Conservation (phyloP, 2,113 vertebrate species). For the Azemiops feae region DNA sequence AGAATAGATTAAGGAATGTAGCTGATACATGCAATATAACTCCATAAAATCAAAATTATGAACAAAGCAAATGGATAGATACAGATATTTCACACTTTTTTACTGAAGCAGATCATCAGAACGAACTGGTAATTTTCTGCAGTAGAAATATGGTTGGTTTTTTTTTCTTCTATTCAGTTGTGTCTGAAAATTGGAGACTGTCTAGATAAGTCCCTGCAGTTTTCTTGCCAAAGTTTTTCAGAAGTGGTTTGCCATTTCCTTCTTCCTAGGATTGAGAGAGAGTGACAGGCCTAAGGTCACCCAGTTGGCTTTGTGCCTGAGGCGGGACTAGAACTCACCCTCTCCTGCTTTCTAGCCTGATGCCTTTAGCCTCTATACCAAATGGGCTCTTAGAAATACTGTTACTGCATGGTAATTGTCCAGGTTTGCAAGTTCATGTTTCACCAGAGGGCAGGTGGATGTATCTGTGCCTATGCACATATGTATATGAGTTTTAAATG, state of each 20-base stretch:
- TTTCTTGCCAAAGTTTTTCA: not conserved
- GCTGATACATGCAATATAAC: not conserved
- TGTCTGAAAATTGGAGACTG: not conserved
- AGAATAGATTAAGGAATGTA: not conserved
- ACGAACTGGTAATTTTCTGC: not conserved
- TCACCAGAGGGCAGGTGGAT: too few species aligned
- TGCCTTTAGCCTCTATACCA: too few species aligned
- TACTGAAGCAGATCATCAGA: not conserved
- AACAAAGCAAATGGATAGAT: not conserved
- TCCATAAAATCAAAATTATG: not conserved
- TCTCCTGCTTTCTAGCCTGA: too few species aligned
- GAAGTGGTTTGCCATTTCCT: not conserved
- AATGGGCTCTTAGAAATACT: too few species aligned
- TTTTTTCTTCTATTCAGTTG: not conserved
- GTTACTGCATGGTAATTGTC: not conserved
- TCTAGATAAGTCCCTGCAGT: not conserved
- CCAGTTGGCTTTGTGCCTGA: too few species aligned
- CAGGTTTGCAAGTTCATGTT: too few species aligned
- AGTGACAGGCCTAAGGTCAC: too few species aligned
- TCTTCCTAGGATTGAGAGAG: not conserved
- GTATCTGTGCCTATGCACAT: too few species aligned
- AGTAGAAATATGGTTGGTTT: not conserved
- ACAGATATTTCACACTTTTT: not conserved
- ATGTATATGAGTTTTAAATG: not conserved
- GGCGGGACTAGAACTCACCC: too few species aligned